Conservation (phyloP, 1,140 invertebrate genomes). For the Acyrthosiphon pisum region DNA sequence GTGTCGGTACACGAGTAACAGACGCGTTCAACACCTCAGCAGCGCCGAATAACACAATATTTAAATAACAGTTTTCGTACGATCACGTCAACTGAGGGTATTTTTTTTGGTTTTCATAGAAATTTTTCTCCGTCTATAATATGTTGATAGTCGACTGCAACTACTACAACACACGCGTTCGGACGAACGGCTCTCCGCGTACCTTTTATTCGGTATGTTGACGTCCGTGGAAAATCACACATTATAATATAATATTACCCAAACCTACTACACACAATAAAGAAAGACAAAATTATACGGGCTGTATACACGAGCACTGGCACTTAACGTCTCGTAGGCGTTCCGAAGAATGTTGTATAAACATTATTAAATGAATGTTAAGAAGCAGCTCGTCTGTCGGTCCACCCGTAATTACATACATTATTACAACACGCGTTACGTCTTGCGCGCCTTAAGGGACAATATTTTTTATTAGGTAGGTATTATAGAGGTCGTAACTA, state of each 20-base stretch:
- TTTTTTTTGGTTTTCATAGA: not conserved
- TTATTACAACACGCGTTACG: not conserved
- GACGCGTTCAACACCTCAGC: not conserved
- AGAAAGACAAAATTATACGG: not conserved
- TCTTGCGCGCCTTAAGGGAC: not conserved
- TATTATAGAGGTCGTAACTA: not conserved
- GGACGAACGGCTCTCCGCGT: not conserved
- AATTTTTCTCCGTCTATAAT: not conserved
- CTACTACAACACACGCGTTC: too few species aligned
- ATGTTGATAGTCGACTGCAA: too few species aligned
- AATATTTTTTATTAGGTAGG: not conserved
- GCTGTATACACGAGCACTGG: not conserved
- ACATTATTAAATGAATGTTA: conserved; percentile 5
- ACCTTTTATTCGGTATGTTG: not conserved
- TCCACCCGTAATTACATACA: not conserved
- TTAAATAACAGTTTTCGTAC: not conserved
- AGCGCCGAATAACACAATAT: not conserved
- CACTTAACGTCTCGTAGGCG: not conserved
- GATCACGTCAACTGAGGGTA: not conserved
- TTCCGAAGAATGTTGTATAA: conserved; percentile 16
- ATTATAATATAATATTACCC: not conserved
- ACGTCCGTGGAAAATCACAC: not conserved
- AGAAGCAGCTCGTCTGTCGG: not conserved
- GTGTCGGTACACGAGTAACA: not conserved
- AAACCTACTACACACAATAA: not conserved